Evolutionary conservation across 2,888 invertebrate species (phyloP).

Genomic region (Terebella lapidaria): DNA sequence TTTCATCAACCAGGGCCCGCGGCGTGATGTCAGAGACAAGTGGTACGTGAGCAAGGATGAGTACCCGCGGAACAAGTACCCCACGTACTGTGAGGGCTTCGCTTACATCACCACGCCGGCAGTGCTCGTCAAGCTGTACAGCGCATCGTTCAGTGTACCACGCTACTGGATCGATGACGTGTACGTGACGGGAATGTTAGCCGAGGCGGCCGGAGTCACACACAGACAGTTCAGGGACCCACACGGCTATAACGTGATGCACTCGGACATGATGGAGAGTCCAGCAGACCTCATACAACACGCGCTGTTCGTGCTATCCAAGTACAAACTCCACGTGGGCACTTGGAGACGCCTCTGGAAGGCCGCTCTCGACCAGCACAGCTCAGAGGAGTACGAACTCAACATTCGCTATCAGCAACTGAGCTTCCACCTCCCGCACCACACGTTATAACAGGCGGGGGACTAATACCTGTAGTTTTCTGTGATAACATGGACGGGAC

Average conservation of each 20-base stretch:
- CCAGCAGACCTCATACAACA: neutral
- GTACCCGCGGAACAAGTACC: slow-evolving; percentile 25
- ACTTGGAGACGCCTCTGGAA: neutral
- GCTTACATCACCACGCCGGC: slow-evolving; percentile 29
- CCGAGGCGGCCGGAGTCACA: slow-evolving; percentile 21
- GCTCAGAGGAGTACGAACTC: neutral
- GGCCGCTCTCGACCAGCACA: neutral
- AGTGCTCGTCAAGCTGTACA: slow-evolving; percentile 21
- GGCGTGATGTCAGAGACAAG: slow-evolving; percentile 25
- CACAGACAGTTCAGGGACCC: slow-evolving; percentile 6
- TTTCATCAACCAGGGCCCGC: slow-evolving; percentile 22
- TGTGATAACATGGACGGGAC: no score
- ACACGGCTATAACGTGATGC: slow-evolving; percentile 8
- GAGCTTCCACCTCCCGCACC: no score
- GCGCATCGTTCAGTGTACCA: slow-evolving; percentile 22
- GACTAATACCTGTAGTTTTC: no score
- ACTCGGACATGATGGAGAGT: no score
- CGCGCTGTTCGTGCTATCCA: neutral
- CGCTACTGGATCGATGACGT: slow-evolving; percentile 40
- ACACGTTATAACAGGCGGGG: no score
- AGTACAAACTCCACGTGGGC: neutral
- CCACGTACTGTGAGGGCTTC: slow-evolving; percentile 35
- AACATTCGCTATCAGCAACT: no score
- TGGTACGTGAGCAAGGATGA: slow-evolving; percentile 28
- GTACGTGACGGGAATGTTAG: slow-evolving; percentile 34